Percentiles rank a stretch among this genome's conserved stretches.
phyloP scores from a whole-genome alignment of 1,140 invertebrate species.

The Bacillus rossius region DNA sequence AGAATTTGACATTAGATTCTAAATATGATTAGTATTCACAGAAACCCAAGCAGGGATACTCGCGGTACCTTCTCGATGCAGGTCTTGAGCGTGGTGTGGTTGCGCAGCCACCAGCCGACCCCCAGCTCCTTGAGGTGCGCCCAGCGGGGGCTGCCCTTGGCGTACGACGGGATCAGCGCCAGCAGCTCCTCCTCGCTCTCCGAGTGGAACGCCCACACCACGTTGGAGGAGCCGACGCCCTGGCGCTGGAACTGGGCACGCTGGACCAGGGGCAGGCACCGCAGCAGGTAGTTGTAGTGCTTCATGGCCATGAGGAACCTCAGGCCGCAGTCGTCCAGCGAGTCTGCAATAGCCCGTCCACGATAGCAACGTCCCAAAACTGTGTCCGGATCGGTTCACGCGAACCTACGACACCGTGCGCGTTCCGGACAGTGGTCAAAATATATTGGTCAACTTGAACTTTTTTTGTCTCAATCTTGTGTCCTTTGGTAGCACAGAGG shows the following conservation, averaged over 20 bases:
- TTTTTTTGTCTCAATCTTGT: too few species aligned
- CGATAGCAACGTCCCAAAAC: too few species aligned
- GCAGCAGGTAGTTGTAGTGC: slow-evolving; percentile 92
- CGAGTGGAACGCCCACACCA: slow-evolving; percentile 99
- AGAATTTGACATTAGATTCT: too few species aligned
- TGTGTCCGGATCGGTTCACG: too few species aligned
- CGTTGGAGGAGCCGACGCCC: slow-evolving; percentile 87
- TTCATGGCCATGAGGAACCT: slow-evolving; percentile 96
- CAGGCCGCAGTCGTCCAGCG: slow-evolving; percentile 95
- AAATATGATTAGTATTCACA: too few species aligned
- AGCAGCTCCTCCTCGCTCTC: slow-evolving; percentile 95
- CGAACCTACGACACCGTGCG: too few species aligned
- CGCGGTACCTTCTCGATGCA: slow-evolving; percentile 83
- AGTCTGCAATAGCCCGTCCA: slow-evolving; percentile 59
- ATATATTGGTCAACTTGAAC: too few species aligned
- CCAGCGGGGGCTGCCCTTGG: slow-evolving; percentile 84
- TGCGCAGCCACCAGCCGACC: slow-evolving; percentile 95
- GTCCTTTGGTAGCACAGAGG: too few species aligned
- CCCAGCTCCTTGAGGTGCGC: slow-evolving; percentile 87
- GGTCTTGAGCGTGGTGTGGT: slow-evolving; percentile 71
- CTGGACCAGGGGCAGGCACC: slow-evolving; percentile 85
- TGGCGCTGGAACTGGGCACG: slow-evolving; percentile 79
- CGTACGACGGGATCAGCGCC: slow-evolving; percentile 81
- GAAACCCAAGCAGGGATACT: too few species aligned
- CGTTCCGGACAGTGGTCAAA: too few species aligned